A percentile compares a stretch with the other conserved stretches of the same genome.
Conservation (phyloP, 2,797 vertebrate genomes). For the Sebastes variabilis region DNA sequence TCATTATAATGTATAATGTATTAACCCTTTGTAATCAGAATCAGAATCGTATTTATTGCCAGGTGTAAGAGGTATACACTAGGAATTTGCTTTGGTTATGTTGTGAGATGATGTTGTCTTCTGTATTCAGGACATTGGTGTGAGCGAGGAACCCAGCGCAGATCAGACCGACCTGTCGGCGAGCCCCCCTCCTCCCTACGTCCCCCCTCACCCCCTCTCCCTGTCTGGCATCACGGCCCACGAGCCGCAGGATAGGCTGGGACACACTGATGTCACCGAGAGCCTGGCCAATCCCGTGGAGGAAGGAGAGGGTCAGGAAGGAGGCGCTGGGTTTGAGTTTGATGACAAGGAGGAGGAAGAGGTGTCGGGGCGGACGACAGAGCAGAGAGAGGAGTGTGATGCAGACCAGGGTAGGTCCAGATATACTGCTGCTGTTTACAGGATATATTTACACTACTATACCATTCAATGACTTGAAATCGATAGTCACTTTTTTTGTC, state of each 20-base stretch:
- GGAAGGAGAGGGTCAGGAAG: slow-evolving; percentile 52
- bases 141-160: too few species aligned
- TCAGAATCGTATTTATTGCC: too few species aligned
- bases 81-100: too few species aligned
- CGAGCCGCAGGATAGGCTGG: slow-evolving; percentile 72
- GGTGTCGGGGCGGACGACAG: background rate
- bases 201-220: slow-evolving; percentile 76
- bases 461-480: too few species aligned
- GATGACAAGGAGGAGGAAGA: slow-evolving; percentile 77
- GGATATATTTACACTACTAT: too few species aligned
- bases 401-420: slow-evolving; percentile 32
- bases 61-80: too few species aligned
- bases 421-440: too few species aligned
- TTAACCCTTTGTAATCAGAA: too few species aligned
- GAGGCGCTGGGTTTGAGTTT: slow-evolving; percentile 68
- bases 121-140: too few species aligned
- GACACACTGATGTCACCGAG: slow-evolving; percentile 66
- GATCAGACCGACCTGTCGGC: slow-evolving; percentile 76
- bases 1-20: too few species aligned
- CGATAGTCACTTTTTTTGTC: too few species aligned
- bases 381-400: slow-evolving; percentile 23
- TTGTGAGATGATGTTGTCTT: too few species aligned
- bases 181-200: slow-evolving; percentile 78
- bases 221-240: slow-evolving; percentile 77
- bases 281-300: slow-evolving; percentile 67